Base-by-base conservation (phyloP, 2,797 vertebrate genomes). In the Lepilemur ruficaudatus region DNA sequence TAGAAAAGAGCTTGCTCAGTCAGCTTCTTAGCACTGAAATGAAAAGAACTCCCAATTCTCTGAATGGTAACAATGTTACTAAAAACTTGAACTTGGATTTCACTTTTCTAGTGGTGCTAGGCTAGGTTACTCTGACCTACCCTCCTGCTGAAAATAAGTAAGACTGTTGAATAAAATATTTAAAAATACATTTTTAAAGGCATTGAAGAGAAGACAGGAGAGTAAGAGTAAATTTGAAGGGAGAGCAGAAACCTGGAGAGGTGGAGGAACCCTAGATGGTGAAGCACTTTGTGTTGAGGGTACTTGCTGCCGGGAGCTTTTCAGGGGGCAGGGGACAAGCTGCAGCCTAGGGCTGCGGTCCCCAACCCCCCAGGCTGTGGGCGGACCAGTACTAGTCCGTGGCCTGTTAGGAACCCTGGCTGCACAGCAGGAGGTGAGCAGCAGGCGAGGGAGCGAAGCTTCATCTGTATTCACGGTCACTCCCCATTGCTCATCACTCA, bases 261-360 rank as follows among this genome's bases (percentile, higher is more conserved):
- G 4, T 1, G 15, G 3, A 52, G 4, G 17, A 35, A 4, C 5
- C 5, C 3, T 28, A 23, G 32, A 20, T 0, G 4, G 7, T 1
- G 38, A 50, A 10, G 14, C 18, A 11, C 15, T 61, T 82, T 46
- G 32, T 57, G 12, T 25, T 11, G 80, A 48, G 38, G n/a, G 4
- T 3, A 6, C 18, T 28, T 43, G 59, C 83, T 15, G 22, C 57
- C 25, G 15, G 10, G 25, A 46, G 30, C 6, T 15, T 80, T 20
- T 32, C 41, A 50, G 20, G 23, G 4, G 12, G 35, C 5, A 0
- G 25, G 50, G 50, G 38, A 22, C n/a, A 50, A 57, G 32, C 7
- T 5, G 10, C 43, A 61, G 7, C 7, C 11, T 20, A 17, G 43
- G 41, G 15, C 57, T 59, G 25, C 12, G 57, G 57, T 59, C 57